Evolutionary conservation across 2,113 vertebrate genomes (phyloP).

Genomic region (Scatophagus argus): DNA sequence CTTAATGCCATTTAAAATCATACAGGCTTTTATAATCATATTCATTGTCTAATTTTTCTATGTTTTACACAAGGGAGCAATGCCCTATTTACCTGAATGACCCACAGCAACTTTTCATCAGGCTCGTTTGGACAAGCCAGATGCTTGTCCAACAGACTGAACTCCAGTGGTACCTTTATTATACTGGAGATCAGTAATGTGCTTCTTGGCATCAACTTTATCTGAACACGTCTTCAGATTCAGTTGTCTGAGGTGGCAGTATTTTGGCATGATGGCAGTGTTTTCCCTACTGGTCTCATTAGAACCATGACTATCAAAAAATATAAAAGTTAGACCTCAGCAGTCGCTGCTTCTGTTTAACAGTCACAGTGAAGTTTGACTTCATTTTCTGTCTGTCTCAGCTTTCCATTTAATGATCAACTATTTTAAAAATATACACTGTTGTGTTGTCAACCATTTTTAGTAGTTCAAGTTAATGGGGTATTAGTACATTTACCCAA

Average conservation of each 20-base stretch:
- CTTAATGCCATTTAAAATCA: not conserved
- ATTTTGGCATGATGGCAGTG: not conserved
- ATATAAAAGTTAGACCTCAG: not conserved
- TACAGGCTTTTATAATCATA: not conserved
- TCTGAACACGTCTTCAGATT: conserved; percentile 18
- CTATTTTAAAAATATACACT: not conserved
- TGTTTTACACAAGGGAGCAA: not conserved
- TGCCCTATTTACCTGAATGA: conserved; percentile 6
- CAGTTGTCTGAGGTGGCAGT: not conserved
- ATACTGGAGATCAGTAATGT: conserved; percentile 8
- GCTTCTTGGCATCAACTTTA: conserved; percentile 35
- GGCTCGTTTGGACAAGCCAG: conserved; percentile 53
- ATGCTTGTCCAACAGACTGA: conserved; percentile 34
- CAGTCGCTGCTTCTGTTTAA: conserved; percentile 5
- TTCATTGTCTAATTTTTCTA: not conserved
- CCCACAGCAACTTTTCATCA: conserved; percentile 27
- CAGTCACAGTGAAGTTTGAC: not conserved
- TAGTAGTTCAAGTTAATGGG: not conserved
- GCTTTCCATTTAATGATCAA: not conserved
- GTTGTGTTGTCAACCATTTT: not conserved
- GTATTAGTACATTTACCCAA: not conserved
- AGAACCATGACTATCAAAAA: conserved; percentile 1
- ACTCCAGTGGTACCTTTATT: conserved; percentile 2
- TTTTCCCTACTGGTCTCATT: not conserved
- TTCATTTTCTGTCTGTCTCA: not conserved